phyloP scores from a whole-genome alignment of 1,140 invertebrate species.

The Aphelenchoides avenae region DNA sequence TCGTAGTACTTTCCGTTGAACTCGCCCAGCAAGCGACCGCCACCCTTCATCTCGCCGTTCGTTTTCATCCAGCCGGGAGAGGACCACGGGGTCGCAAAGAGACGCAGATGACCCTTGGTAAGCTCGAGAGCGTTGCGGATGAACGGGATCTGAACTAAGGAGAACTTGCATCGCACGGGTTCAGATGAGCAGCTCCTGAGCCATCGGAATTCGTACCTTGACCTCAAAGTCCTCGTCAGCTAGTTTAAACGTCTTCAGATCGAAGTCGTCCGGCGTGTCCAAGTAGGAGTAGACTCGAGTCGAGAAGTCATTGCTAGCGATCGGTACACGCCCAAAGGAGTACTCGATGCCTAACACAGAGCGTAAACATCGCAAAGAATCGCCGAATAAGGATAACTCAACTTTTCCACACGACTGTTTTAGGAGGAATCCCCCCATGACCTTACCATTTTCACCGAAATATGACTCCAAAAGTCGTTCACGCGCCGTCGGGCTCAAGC shows the following conservation, averaged over 20 bases:
- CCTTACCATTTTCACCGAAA: constrained; percentile 16
- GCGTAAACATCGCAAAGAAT: neutral
- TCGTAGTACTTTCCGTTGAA: constrained; percentile 70
- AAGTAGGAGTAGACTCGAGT: constrained; percentile 70
- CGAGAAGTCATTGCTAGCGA: constrained; percentile 79
- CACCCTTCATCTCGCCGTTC: constrained; percentile 65
- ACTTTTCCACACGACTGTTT: too few species aligned
- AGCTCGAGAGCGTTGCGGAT: constrained; percentile 64
- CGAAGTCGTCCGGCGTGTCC: constrained; percentile 66
- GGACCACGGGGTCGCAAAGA: constrained; percentile 67
- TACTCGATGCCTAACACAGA: constrained; percentile 72
- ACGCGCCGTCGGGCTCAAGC: constrained; percentile 10
- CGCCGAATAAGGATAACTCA: too few species aligned
- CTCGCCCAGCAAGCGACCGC: constrained; percentile 65
- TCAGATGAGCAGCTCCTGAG: constrained; percentile 7
- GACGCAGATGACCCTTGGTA: constrained; percentile 60
- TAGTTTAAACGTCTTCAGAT: constrained; percentile 69
- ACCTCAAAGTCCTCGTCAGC: constrained; percentile 69
- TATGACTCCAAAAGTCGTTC: constrained; percentile 25
- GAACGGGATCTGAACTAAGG: constrained; percentile 67
- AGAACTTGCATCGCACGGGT: too few species aligned
- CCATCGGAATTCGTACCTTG: constrained; percentile 46
- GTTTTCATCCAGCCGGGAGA: constrained; percentile 89
- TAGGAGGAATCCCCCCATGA: neutral
- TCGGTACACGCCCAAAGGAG: constrained; percentile 72